Base-by-base conservation (phyloP, 2,797 vertebrate genomes). In the Sandelia bainsii region DNA sequence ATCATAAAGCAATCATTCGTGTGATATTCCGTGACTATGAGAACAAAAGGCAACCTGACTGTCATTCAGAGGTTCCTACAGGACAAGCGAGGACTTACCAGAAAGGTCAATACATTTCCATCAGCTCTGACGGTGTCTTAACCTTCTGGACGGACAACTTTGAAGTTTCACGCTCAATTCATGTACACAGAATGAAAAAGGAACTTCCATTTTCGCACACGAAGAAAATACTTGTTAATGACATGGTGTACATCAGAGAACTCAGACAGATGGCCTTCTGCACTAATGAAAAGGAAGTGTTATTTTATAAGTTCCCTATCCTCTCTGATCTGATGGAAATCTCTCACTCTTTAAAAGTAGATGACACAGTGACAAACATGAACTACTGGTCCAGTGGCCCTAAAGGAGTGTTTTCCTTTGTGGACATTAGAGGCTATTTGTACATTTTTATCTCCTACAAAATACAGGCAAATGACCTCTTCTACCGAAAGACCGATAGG, bases 341-440 rank as follows among this genome's bases (percentile, higher is more conserved):
- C n/a, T n/a, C 27, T 9, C 2, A 48, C 5, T 13, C 27, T 20
- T 19, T 66, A 17, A 22, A 46, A n/a, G 1, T 25, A 3, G 37
- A 69, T 2, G 6, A 1, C 4, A 6, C 19, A 20, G 51, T 62
- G 6, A 58, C 3, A 0, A 0, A 23, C 8, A 52, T 75, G 17
- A 25, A 42, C 20, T 80, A 67, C 58, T 68, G 92, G 92, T 86
- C 91, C 0, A 77, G 91, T 62, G 82, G 73, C 10, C 66, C 27
- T 8, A 84, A 72, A 66, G 87, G 65, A 1, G 77, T 92, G n/a
- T 94, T 93, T 78, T 91, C 87, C 17, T 56, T 56, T 0, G 91
- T 91, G 4, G 92, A 93, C 27, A 46, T 27, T 19, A 81, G 87
- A 6, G 93, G 93, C 5, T 85, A 59, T 6, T 16, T 93, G 12